Conservation (phyloP, 2,888 invertebrate genomes). For the Plutella xylostella region DNA sequence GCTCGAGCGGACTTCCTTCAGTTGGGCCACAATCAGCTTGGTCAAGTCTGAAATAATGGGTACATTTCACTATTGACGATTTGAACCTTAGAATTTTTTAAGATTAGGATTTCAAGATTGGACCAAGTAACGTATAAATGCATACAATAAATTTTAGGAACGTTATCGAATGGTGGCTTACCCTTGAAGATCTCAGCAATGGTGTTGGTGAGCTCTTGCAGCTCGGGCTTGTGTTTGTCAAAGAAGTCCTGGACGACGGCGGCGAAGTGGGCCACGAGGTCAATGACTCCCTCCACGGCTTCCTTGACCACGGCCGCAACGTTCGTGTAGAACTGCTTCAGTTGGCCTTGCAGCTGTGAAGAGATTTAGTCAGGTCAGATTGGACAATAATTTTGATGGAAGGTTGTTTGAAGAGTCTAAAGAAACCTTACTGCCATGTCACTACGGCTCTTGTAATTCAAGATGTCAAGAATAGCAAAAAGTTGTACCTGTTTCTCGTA, state of each 20-base stretch:
- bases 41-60: conserved; percentile 53
- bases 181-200: conserved; percentile 65
- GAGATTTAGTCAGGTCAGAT: not conserved
- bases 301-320: conserved; percentile 45
- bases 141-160: too few species aligned
- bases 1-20: conserved; percentile 51
- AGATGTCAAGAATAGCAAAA: not conserved
- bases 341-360: conserved; percentile 42
- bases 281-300: conserved; percentile 44
- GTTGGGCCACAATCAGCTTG: conserved; percentile 44
- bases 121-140: too few species aligned
- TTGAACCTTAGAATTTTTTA: too few species aligned
- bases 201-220: conserved; percentile 69
- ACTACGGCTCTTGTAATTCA: too few species aligned
- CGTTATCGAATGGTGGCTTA: conserved; percentile 28
- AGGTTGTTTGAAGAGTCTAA: too few species aligned
- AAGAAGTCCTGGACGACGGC: conserved; percentile 67
- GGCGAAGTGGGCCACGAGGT: conserved; percentile 60
- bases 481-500: conserved; percentile 42
- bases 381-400: not conserved
- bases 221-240: conserved; percentile 75
- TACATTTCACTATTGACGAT: too few species aligned
- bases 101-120: too few species aligned
- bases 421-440: too few species aligned
- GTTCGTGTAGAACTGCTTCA: conserved; percentile 41